Evolutionary conservation across 2,888 invertebrate species (phyloP), one percentile per base, ranked within the genome.

Genomic region (Parapristionchus giblindavisi): DNA sequence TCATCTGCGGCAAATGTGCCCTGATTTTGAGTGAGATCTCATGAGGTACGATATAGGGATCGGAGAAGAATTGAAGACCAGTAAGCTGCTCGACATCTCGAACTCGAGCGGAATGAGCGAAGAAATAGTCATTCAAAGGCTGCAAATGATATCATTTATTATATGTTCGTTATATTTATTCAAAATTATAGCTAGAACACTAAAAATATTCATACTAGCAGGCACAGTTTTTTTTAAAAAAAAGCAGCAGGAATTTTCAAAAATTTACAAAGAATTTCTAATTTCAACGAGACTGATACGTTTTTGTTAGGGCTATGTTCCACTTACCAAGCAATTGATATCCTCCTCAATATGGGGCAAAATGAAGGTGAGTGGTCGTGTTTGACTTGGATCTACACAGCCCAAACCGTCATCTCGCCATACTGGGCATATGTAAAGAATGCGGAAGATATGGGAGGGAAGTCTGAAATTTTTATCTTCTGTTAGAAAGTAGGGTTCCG

Each of bases 301-400:
- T n/a, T n/a, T n/a, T 14, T 21, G 48, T 11, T 48, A 48, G 48
- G 38, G 38, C 1, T 11, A 1, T 29, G 38, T 17, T 29, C n/a
- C n/a, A 3, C 54, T 29, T 3, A 73, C 73, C 60, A 73, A 17
- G 34, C 73, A 73, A 51, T 73, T 73, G 34, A 60, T 48, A 29
- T 73, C 73, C 48, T 38, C 61, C 36, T 73, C 60, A 8, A 73
- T 51, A 32, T 73, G 73, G 1, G 73, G 73, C 0, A 73, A 61
- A 34, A 73, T 61, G 73, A 73, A 73, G 1, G 73, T 38, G 73
- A 73, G 60, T 6, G 51, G 36, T n/a, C 61, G 60, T 24, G 73
- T 73, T 52, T 56, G 38, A 1, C 29, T 40, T 4, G 70, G 38
- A 56, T 54, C 40, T 24, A 40, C 5, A 29, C 70, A 71, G 8